These are phyloP conservation scores for Micrasema longulum DNA, from an alignment of 1,140 invertebrate species.

Conservation along the genomic window DNA sequence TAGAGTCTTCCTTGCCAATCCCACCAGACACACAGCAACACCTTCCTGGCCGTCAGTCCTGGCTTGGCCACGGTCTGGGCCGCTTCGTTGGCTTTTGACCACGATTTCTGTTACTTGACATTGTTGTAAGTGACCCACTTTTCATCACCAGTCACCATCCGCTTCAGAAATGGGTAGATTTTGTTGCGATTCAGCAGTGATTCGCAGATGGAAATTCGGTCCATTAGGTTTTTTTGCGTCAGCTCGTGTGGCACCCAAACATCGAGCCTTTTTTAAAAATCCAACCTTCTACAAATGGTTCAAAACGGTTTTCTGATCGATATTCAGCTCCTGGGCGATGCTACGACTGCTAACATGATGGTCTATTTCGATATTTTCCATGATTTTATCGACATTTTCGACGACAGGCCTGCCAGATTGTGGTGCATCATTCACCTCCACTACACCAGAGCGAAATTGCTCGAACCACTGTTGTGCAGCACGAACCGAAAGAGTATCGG, in stretches of 20 bases:
- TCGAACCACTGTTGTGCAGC: slow-evolving; percentile 21
- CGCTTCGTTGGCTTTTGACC: slow-evolving; percentile 17
- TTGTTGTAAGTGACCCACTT: slow-evolving; percentile 25
- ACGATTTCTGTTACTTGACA: slow-evolving; percentile 18
- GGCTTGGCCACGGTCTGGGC: slow-evolving; percentile 13
- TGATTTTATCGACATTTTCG: slow-evolving; percentile 10
- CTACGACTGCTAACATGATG: slow-evolving; percentile 18
- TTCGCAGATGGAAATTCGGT: slow-evolving; percentile 31
- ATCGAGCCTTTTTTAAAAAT: no score
- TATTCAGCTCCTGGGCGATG: slow-evolving; percentile 17
- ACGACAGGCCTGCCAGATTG: slow-evolving; percentile 15
- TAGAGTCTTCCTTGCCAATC: no score
- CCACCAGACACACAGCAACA: no score
- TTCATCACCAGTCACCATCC: slow-evolving; percentile 32
- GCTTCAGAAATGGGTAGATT: slow-evolving; percentile 28
- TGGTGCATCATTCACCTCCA: slow-evolving; percentile 22
- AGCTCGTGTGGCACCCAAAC: slow-evolving; percentile 7
- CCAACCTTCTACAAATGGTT: slow-evolving; percentile 9
- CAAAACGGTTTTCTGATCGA: slow-evolving; percentile 14
- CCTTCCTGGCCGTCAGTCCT: no score
- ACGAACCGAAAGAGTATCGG: slow-evolving; percentile 22
- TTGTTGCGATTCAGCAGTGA: slow-evolving; percentile 31
- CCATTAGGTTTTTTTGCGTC: slow-evolving; percentile 14
- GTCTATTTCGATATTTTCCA: slow-evolving; percentile 20
- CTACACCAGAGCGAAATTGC: slow-evolving; percentile 14